A percentile compares a stretch with the other conserved stretches of the same genome.
phyloP scores from a whole-genome alignment of 1,140 invertebrate genomes.

The Zaprionus camerounensis region DNA sequence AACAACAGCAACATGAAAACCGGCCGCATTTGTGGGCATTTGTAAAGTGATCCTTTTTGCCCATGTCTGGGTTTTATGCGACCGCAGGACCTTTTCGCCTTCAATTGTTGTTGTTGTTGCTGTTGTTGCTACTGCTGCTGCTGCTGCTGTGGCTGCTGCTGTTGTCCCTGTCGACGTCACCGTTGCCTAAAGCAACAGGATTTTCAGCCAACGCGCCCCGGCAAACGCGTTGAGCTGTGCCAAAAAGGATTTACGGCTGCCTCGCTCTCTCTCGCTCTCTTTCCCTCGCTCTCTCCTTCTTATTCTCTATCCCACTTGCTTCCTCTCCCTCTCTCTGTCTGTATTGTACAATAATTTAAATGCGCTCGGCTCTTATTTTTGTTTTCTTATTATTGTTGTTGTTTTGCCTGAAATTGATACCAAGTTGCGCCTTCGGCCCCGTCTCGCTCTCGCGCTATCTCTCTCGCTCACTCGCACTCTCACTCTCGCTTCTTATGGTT shows the following conservation, averaged over 20 bases:
- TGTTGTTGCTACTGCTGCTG: not conserved
- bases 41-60: slow-evolving; percentile 76
- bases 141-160: slow-evolving; percentile 8
- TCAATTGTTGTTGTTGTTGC: slow-evolving; percentile 11
- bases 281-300: not conserved
- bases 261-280: not conserved
- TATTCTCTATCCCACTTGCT: not conserved
- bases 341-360: slow-evolving; percentile 48
- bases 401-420: slow-evolving; percentile 48
- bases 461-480: not conserved
- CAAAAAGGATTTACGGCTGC: slow-evolving; percentile 66
- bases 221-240: slow-evolving; percentile 70
- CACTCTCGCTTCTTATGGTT: not conserved
- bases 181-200: slow-evolving; percentile 72
- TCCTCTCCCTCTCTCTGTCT: slow-evolving; percentile 6
- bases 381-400: slow-evolving; percentile 40
- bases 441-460: not conserved
- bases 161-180: slow-evolving; percentile 35
- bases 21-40: slow-evolving; percentile 77
- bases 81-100: slow-evolving; percentile 50
- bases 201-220: slow-evolving; percentile 52
- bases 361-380: slow-evolving; percentile 39
- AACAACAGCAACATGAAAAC: slow-evolving; percentile 42
- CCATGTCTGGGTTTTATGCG: slow-evolving; percentile 61
- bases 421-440: slow-evolving; percentile 32